phyloP scores from a whole-genome alignment of 2,888 invertebrate species.

The Meiosimyza decipiens region DNA sequence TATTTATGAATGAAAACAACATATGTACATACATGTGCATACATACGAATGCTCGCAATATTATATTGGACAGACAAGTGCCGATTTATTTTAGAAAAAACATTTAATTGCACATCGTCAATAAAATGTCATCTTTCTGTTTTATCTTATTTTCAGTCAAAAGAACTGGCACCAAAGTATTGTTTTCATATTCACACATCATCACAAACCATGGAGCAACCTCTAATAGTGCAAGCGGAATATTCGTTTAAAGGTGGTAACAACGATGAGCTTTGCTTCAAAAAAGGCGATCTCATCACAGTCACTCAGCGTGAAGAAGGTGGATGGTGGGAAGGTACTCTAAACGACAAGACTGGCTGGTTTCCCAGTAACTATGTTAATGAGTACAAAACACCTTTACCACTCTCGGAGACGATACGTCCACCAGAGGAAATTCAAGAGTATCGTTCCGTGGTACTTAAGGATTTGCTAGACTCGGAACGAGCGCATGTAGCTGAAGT shows the following conservation, averaged over 20 bases:
- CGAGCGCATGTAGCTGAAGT: constrained; percentile 90
- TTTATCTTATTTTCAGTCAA: no score
- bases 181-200: constrained; percentile 13
- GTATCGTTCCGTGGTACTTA: constrained; percentile 86
- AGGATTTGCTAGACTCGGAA: constrained; percentile 93
- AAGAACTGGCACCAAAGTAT: neutral
- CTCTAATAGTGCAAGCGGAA: constrained; percentile 84
- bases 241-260: constrained; percentile 95
- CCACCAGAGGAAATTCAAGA: constrained; percentile 79
- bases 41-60: no score
- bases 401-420: constrained; percentile 74
- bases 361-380: constrained; percentile 98
- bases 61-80: no score
- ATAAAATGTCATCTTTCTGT: no score
- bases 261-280: constrained; percentile 97
- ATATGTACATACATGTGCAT: no score
- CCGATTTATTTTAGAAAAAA: no score
- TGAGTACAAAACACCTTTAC: constrained; percentile 75
- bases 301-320: constrained; percentile 96
- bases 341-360: constrained; percentile 96
- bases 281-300: constrained; percentile 95
- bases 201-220: constrained; percentile 60
- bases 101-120: no score
- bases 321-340: constrained; percentile 99
- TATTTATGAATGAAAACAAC: no score